Conservation (phyloP, 2,113 vertebrate genomes). For the Calyptommatus sinebrachiatus region DNA sequence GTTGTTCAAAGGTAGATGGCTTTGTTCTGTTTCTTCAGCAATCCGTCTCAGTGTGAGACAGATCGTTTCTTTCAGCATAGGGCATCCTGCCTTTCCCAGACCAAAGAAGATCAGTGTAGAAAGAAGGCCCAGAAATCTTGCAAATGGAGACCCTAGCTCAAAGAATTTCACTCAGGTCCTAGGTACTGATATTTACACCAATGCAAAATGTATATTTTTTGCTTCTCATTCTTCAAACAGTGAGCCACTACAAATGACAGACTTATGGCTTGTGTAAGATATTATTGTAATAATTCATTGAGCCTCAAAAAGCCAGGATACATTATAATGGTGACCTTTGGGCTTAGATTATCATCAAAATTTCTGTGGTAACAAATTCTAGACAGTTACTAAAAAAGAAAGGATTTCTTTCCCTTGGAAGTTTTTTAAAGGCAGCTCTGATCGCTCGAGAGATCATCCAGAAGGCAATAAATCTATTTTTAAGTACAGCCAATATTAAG, state of each 20-base stretch:
- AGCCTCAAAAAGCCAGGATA: slow-evolving; percentile 12
- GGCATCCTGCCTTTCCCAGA: too few relatives aligned
- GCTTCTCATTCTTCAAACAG: not conserved
- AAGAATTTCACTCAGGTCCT: too few relatives aligned
- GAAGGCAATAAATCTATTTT: not conserved
- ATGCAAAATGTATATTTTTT: not conserved
- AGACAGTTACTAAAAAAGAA: not conserved
- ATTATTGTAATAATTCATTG: not conserved
- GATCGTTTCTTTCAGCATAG: too few relatives aligned
- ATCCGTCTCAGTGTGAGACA: too few relatives aligned
- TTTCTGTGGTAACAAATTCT: not conserved
- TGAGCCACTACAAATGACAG: not conserved
- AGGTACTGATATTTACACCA: too few relatives aligned
- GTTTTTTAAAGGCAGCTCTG: not conserved
- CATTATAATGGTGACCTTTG: not conserved
- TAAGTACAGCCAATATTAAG: not conserved
- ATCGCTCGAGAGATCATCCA: not conserved
- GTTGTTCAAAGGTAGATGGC: too few relatives aligned
- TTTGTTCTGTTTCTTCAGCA: too few relatives aligned
- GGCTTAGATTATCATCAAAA: slow-evolving; percentile 9
- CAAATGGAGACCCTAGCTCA: too few relatives aligned
- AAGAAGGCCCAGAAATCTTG: too few relatives aligned
- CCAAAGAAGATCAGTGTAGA: too few relatives aligned
- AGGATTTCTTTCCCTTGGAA: not conserved
- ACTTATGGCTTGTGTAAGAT: not conserved